These are phyloP conservation scores for Carassius auratus DNA, from an alignment of 2,113 vertebrate species.

Conservation along the genomic window DNA sequence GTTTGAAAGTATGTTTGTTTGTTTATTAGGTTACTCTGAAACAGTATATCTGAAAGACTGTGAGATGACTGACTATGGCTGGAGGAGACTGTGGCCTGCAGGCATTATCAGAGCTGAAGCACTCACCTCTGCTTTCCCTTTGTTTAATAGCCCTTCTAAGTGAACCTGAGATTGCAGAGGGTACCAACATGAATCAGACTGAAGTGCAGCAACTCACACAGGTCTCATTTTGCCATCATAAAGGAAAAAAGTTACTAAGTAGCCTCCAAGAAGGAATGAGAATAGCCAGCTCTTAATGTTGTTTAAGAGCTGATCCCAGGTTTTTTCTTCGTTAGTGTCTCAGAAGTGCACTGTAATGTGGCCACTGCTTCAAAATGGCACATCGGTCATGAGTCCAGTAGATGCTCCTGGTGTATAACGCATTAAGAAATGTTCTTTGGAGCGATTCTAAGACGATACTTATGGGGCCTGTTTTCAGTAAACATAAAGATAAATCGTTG, in stretches of 20 bases:
- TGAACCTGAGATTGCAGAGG: slow-evolving; percentile 37
- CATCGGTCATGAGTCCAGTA: not conserved
- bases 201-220: slow-evolving; percentile 33
- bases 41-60: not conserved
- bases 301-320: not conserved
- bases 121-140: slow-evolving; percentile 1
- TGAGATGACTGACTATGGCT: slow-evolving; percentile 1
- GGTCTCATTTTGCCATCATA: slow-evolving; percentile 12
- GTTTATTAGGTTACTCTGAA: not conserved
- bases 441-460: not conserved
- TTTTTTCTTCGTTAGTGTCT: slow-evolving; percentile 28
- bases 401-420: not conserved
- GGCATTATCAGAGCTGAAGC: slow-evolving; percentile 16
- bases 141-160: slow-evolving; percentile 10
- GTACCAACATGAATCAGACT: slow-evolving; percentile 30
- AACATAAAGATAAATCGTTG: not conserved
- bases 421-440: not conserved
- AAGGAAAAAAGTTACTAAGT: slow-evolving; percentile 13
- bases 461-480: slow-evolving; percentile 2
- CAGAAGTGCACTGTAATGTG: slow-evolving; percentile 17
- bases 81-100: slow-evolving; percentile 16
- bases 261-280: slow-evolving; percentile 5
- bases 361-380: not conserved
- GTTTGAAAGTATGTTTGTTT: not conserved
- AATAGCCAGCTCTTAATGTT: slow-evolving; percentile 11